A percentile compares a stretch with the other conserved stretches of the same genome.
Evolutionary conservation across 2,797 vertebrate genomes (phyloP).

Genomic region (Protonibea diacanthus): DNA sequence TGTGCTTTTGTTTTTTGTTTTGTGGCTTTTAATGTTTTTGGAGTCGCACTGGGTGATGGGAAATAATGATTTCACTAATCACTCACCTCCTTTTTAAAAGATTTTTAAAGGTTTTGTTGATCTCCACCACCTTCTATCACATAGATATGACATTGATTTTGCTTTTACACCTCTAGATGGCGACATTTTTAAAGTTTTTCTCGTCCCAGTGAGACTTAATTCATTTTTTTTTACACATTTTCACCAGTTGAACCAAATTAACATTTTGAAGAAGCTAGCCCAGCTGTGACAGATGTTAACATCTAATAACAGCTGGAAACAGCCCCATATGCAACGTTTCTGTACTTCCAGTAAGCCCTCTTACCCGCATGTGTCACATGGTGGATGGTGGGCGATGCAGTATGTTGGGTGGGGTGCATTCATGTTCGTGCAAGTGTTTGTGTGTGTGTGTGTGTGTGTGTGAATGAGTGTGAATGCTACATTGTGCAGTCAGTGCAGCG

Average conservation of each 20-base stretch:
- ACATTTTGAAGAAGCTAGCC: neutral
- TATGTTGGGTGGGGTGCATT: constrained; percentile 16
- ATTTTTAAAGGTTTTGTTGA: neutral
- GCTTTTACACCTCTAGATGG: constrained; percentile 51
- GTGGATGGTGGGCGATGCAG: constrained; percentile 37
- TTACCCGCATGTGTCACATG: constrained; percentile 1
- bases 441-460: neutral
- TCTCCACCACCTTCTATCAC: neutral
- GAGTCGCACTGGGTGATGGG: neutral
- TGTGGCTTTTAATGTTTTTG: neutral
- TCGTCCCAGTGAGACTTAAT: neutral
- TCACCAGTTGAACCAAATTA: neutral
- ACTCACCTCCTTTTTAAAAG: neutral
- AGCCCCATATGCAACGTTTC: accelerated
- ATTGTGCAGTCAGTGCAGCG: neutral
- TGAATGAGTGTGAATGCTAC: neutral
- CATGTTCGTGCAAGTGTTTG: neutral
- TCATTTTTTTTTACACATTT: neutral
- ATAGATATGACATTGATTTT: neutral
- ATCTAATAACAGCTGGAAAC: neutral
- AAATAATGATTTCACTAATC: neutral
- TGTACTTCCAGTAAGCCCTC: neutral
- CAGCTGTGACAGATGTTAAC: too few species aligned
- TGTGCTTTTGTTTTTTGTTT: constrained; percentile 11
- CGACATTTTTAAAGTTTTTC: neutral